Base-by-base conservation (phyloP, 2,888 invertebrate genomes). In the Rhagophthalmus giganteus region DNA sequence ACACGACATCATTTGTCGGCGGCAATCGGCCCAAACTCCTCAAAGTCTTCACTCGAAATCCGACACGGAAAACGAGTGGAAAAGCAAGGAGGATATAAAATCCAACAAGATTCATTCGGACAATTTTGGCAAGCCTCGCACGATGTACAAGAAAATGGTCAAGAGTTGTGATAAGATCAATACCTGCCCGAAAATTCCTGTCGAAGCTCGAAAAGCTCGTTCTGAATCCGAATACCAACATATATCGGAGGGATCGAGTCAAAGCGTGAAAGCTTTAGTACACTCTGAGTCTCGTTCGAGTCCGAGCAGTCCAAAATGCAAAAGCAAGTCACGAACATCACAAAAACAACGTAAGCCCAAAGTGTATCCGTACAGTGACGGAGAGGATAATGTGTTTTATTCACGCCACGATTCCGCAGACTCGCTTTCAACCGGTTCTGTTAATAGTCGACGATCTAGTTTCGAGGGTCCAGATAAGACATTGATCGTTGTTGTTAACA, bases 281-380 rank as follows among this genome's bases (percentile, higher is more conserved):
- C 80, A 79, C 53, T 69, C 74, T 6, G 77, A 73, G 49, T 69
- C 68, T n/a, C 64, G 72, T 33, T 73, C 73, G 0, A 72, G 70
- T 50, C 74, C 74, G 1, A 67, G 66, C 46, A 74, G 71, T 41
- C 74, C 74, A 0, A 74, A 75, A 54, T 69, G 72, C 46, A 70
- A 71, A 41, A 71, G 64, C 42, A 74, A 74, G 48, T 51, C 61
- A 2, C 62, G 66, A 52, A 49, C 67, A 60, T 61, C 26, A 49
- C 57, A 52, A 26, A 58, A 57, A 20, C 59, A 58, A 32, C 58
- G 64, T n/a, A 68, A 66, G 47, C 59, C 66, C 0, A 76, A 80
- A 64, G 75, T 79, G 7, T 80, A 81, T 60, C 80, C 81, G 1
- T 79, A 76, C 55, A 80, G 79, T 59, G 80, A 81, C 52, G 79